phyloP scores from a whole-genome alignment of 2,113 vertebrate genomes.

The Tenebrosternarchus preto region DNA sequence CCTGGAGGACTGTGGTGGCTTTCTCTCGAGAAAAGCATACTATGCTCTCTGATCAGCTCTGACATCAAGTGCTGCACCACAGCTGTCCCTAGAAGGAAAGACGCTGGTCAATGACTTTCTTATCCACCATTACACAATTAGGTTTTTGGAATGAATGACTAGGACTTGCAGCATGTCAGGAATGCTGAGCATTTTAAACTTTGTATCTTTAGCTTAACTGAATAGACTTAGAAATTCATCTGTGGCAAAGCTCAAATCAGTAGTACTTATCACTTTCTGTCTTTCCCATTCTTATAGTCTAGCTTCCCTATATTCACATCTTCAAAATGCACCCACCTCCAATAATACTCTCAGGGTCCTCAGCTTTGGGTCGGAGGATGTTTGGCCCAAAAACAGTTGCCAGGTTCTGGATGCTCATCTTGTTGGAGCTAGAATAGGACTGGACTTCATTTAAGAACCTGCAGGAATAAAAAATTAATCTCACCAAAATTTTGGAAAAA shows the following conservation, averaged over 20 bases:
- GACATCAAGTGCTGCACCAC: constrained; percentile 71
- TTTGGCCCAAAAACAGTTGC: constrained; percentile 81
- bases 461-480: background rate
- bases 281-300: background rate
- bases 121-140: background rate
- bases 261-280: background rate
- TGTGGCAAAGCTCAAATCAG: background rate
- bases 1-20: constrained; percentile 36
- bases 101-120: background rate
- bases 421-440: constrained; percentile 73
- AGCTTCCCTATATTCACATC: background rate
- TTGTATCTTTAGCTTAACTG: too few species aligned
- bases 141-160: too few species aligned
- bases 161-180: too few species aligned
- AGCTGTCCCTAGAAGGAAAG: constrained; percentile 62
- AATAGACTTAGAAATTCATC: too few species aligned
- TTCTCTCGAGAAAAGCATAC: constrained; percentile 66
- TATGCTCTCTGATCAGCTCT: constrained; percentile 64
- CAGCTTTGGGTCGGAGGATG: constrained; percentile 78
- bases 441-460: constrained; percentile 80
- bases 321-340: constrained; percentile 60
- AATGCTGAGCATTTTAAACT: too few species aligned
- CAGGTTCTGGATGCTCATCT: constrained; percentile 77
- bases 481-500: background rate
- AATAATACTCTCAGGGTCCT: constrained; percentile 77